Evolutionary conservation across 2,797 vertebrate species (phyloP).

Genomic region (Poecile montanus): DNA sequence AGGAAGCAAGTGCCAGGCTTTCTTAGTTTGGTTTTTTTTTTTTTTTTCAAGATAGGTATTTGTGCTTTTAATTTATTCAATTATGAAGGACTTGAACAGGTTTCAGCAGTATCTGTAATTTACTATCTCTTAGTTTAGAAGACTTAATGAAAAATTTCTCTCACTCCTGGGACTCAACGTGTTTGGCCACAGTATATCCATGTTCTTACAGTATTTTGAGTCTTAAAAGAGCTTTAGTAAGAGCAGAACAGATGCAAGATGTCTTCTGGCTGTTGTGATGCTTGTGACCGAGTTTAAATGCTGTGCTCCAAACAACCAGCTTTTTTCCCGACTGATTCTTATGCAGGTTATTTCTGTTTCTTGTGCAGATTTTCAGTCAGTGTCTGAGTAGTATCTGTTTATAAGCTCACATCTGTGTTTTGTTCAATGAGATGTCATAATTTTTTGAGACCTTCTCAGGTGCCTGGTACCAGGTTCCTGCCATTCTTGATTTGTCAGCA

Average conservation of each 20-base stretch:
- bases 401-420: background rate
- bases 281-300: slow-evolving; percentile 51
- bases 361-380: background rate
- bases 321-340: background rate
- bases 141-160: background rate
- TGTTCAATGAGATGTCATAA: background rate
- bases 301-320: slow-evolving; percentile 10
- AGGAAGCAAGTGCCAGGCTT: background rate
- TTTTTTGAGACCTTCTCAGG: background rate
- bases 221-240: background rate
- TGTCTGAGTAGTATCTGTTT: background rate
- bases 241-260: background rate
- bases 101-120: background rate
- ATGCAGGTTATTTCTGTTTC: background rate
- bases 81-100: background rate
- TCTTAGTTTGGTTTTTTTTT: background rate
- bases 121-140: background rate
- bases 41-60: background rate
- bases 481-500: background rate
- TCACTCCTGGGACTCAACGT: slow-evolving; percentile 40
- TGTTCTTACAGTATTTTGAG: background rate
- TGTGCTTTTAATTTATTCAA: background rate
- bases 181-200: background rate
- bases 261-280: background rate
- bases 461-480: background rate